Evolutionary conservation across 2,888 invertebrate species (phyloP).

Genomic region (Altica lythri): DNA sequence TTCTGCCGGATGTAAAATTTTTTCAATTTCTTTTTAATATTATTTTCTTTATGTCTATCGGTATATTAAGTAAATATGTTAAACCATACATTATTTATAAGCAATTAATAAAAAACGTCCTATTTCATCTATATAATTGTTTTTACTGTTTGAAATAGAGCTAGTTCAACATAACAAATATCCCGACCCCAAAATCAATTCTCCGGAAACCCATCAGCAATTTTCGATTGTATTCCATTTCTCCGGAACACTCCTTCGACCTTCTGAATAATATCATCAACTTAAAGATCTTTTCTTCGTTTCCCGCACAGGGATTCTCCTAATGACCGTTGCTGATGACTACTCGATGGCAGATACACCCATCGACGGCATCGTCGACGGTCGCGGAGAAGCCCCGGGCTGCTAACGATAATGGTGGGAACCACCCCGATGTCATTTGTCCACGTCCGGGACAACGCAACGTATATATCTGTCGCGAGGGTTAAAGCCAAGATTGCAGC

Average conservation of each 20-base stretch:
- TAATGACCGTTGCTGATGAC: slow-evolving; percentile 42
- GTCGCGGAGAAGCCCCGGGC: slow-evolving; percentile 38
- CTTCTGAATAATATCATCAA: slow-evolving; percentile 21
- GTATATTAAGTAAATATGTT: too few species aligned
- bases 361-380: slow-evolving; percentile 37
- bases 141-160: too few species aligned
- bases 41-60: too few species aligned
- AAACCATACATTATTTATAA: too few species aligned
- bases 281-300: slow-evolving; percentile 7
- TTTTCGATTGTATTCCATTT: slow-evolving; percentile 11
- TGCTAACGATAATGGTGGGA: slow-evolving; percentile 48
- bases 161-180: too few species aligned
- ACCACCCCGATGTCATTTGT: slow-evolving; percentile 51
- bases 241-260: not conserved
- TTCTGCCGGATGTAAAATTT: too few species aligned
- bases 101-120: too few species aligned
- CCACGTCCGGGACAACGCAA: slow-evolving; percentile 46
- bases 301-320: slow-evolving; percentile 13
- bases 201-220: not conserved
- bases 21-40: too few species aligned
- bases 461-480: slow-evolving; percentile 25
- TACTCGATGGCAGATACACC: slow-evolving; percentile 32
- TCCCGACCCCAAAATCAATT: too few species aligned
- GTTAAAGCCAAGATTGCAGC: not conserved
- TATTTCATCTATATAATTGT: too few species aligned